A percentile compares a stretch with the other conserved stretches of the same genome.
These are phyloP conservation scores for Pomatostomus ruficeps DNA, from an alignment of 2,113 vertebrate genomes.

Conservation along the genomic window DNA sequence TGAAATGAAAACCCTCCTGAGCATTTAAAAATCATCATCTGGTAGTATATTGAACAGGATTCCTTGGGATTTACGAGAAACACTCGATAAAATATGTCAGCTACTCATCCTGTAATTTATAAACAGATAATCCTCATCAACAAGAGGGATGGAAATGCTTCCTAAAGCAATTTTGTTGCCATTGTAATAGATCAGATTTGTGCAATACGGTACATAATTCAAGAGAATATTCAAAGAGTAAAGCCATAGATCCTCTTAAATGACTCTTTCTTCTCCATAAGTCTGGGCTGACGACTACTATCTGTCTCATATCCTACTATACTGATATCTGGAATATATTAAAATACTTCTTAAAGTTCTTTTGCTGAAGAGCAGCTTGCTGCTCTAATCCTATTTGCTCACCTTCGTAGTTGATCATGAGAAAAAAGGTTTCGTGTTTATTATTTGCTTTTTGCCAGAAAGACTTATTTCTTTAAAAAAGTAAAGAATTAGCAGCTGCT, in stretches of 20 bases:
- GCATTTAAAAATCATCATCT: background rate
- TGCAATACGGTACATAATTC: background rate
- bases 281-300: background rate
- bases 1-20: background rate
- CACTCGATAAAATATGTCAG: background rate
- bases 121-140: background rate
- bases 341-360: background rate
- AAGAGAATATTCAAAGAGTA: background rate
- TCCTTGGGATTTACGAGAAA: background rate
- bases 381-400: background rate
- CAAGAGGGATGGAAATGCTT: background rate
- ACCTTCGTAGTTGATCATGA: background rate
- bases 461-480: background rate
- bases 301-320: background rate
- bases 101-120: background rate
- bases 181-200: constrained; percentile 1
- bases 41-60: background rate
- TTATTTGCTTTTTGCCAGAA: background rate
- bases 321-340: background rate
- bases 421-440: background rate
- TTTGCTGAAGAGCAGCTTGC: background rate
- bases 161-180: background rate
- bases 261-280: background rate
- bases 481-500: background rate
- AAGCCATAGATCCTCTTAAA: background rate